Conservation (phyloP, 1,140 invertebrate genomes). For the Delia radicum region DNA sequence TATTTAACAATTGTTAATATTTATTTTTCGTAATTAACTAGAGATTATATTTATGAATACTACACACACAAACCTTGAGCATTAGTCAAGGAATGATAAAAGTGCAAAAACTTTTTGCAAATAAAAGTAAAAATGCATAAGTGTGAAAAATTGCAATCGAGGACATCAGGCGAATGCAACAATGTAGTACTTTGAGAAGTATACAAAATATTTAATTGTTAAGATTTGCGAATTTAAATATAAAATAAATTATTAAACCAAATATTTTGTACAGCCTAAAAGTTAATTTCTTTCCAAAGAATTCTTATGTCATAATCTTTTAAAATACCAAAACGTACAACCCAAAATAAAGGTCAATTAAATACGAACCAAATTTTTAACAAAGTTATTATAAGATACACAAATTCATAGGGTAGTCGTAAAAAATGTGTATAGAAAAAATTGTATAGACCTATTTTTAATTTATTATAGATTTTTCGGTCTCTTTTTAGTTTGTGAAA, state of each 20-base stretch:
- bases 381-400: too few relatives aligned
- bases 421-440: too few relatives aligned
- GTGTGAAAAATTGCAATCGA: too few relatives aligned
- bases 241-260: too few relatives aligned
- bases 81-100: conserved; percentile 13
- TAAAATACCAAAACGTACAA: neutral
- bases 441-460: neutral
- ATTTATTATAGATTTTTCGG: neutral
- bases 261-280: too few relatives aligned
- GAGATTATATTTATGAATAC: neutral
- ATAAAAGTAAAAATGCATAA: too few relatives aligned
- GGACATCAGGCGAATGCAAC: too few relatives aligned
- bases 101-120: neutral
- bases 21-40: conserved; percentile 20
- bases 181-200: too few relatives aligned
- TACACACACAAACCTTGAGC: neutral
- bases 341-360: neutral
- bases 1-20: conserved; percentile 15
- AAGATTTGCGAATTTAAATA: too few relatives aligned
- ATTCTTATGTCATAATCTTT: neutral
- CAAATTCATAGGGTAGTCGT: too few relatives aligned
- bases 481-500: neutral
- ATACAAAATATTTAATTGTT: too few relatives aligned
- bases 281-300: too few relatives aligned
- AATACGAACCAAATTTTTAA: neutral